Evolutionary conservation across 2,888 invertebrate genomes (phyloP).

Genomic region (Aleiodes alternator): DNA sequence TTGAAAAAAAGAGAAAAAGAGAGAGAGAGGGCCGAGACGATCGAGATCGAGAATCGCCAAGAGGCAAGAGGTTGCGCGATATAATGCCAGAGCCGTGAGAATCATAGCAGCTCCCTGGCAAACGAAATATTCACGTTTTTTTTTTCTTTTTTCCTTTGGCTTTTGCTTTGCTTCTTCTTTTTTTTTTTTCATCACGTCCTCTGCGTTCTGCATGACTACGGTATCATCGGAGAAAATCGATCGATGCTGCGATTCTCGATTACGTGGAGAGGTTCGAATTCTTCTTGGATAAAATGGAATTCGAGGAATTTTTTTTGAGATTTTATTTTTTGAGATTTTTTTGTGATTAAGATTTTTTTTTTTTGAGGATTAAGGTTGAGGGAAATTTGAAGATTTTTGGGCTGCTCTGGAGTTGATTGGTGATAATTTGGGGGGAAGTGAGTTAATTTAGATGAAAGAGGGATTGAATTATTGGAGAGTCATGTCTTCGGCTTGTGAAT

Average conservation of each 20-base stretch:
- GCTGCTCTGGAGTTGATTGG: no score
- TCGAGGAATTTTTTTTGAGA: not conserved
- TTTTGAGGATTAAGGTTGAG: not conserved
- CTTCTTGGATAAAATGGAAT: not conserved
- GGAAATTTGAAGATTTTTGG: not conserved
- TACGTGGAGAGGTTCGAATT: conserved; percentile 3
- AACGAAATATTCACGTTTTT: conserved; percentile 14
- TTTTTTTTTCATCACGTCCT: conserved; percentile 8
- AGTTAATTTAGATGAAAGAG: no score
- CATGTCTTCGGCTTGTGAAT: no score
- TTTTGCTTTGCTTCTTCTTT: not conserved
- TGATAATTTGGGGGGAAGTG: no score
- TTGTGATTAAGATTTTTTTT: not conserved
- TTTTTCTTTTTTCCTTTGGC: not conserved
- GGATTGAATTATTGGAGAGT: no score
- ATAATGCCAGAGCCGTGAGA: conserved; percentile 62
- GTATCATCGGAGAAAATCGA: conserved; percentile 27
- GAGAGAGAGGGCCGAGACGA: conserved; percentile 48
- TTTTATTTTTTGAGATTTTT: not conserved
- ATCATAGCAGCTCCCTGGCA: conserved; percentile 59
- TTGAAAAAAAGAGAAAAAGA: no score
- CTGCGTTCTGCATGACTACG: conserved; percentile 30
- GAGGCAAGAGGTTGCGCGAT: conserved; percentile 57
- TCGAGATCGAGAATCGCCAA: conserved; percentile 64
- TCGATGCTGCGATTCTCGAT: conserved; percentile 36